A percentile compares a stretch with the other conserved stretches of the same genome.
These are phyloP conservation scores for Diabrotica undecimpunctata DNA, from an alignment of 1,140 invertebrate species.

Conservation along the genomic window DNA sequence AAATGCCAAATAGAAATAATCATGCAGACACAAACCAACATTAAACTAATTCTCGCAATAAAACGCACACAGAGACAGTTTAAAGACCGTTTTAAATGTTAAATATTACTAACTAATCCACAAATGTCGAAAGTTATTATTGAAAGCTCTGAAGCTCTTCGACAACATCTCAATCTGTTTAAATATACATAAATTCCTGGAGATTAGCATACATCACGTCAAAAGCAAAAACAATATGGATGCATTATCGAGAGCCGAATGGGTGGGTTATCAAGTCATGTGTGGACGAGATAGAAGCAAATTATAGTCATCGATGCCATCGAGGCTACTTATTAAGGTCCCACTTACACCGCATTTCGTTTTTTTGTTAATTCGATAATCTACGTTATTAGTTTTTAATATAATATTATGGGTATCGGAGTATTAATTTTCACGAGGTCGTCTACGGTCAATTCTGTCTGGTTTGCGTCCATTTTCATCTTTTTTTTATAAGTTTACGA, in stretches of 20 bases:
- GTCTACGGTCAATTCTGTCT: neutral
- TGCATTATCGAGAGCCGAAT: constrained; percentile 33
- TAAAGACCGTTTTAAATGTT: no score
- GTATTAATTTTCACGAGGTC: constrained; percentile 17
- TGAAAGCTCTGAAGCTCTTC: neutral
- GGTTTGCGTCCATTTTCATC: no score
- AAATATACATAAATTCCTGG: neutral
- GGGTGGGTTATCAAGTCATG: constrained; percentile 29
- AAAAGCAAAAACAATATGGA: constrained; percentile 32
- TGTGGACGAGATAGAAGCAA: constrained; percentile 36
- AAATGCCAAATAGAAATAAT: no score
- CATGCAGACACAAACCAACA: no score
- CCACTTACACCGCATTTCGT: constrained; percentile 29
- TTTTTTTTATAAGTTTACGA: no score
- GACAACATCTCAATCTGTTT: constrained; percentile 2
- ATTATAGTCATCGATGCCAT: constrained; percentile 35
- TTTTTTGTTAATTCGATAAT: constrained; percentile 35
- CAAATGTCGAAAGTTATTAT: neutral
- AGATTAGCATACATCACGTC: constrained; percentile 2
- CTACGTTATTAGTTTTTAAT: constrained; percentile 32
- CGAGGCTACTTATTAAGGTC: constrained; percentile 35
- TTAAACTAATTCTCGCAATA: no score
- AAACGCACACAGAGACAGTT: no score
- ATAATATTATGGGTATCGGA: constrained; percentile 15
- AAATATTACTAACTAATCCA: no score